phyloP scores from a whole-genome alignment of 2,888 invertebrate genomes.

The Coelopa pilipes region DNA sequence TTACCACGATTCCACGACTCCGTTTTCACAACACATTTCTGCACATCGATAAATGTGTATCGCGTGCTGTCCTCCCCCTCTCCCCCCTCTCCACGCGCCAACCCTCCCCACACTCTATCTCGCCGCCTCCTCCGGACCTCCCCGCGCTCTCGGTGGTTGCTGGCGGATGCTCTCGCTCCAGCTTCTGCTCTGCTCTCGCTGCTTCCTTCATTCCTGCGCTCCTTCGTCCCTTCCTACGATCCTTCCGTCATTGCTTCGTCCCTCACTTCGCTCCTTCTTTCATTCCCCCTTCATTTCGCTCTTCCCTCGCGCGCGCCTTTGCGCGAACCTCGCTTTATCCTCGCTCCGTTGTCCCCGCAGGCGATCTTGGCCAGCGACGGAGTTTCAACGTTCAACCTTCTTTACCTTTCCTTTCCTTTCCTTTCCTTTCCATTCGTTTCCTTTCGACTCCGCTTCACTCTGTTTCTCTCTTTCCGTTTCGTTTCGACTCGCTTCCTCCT shows the following conservation, averaged over 20 bases:
- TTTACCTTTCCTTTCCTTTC: not conserved
- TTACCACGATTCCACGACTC: slow-evolving; percentile 22
- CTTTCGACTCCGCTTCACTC: not conserved
- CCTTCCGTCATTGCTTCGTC: not conserved
- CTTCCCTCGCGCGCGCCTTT: not conserved
- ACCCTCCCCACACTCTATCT: too few relatives aligned
- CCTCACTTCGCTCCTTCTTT: not conserved
- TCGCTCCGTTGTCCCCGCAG: too few relatives aligned
- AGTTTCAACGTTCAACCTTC: too few relatives aligned
- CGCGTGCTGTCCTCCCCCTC: slow-evolving; percentile 15
- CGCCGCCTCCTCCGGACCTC: too few relatives aligned
- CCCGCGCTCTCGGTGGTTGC: not conserved
- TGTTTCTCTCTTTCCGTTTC: not conserved
- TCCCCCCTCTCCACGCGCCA: not conserved
- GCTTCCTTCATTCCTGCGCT: not conserved
- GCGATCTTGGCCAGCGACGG: too few relatives aligned
- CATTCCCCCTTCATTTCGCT: not conserved
- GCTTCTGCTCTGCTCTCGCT: not conserved
- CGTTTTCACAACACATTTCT: slow-evolving; percentile 30
- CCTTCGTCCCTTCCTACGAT: not conserved
- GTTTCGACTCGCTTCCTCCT: not conserved
- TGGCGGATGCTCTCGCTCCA: too few relatives aligned
- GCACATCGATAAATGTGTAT: slow-evolving; percentile 35
- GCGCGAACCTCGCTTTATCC: too few relatives aligned
- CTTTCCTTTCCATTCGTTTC: not conserved